Evolutionary conservation across 2,113 vertebrate genomes (phyloP), one percentile per base, ranked within the genome.

Genomic region (Leptobrachium leishanense): DNA sequence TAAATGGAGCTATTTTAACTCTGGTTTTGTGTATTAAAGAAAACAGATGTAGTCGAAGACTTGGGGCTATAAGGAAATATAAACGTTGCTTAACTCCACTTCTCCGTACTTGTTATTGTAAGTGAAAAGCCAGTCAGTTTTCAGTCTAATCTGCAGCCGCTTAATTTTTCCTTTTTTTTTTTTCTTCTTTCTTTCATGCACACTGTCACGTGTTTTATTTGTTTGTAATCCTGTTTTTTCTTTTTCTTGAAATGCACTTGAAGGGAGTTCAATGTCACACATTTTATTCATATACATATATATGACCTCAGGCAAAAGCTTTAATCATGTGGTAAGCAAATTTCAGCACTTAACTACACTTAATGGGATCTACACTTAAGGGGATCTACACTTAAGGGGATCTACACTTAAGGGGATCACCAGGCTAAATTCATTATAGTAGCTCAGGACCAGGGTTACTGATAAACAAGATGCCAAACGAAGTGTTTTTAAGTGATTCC

Each of bases 11-110:
- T 94, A 90, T 94, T 96, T 94, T 96, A 92, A 87, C 90, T 93
- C 90, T 84, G 90, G 87, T 90, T 96, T 94, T 95, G 93, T 96
- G 93, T 95, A 96, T 96, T 94, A 92, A 92, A 94, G 92, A 95
- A 96, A 96, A 95, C 95, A 96, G 95, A 97, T 98, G 96, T 97
- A 96, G 95, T 95, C 94, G 93, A 92, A 92, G 92, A 93, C 92
- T 92, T 86, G 84, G 90, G 94, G 95, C 94, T 86, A 85, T 89
- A 89, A 68, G 89, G 91, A 96, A 97, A 91, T 93, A 89, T 89
- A 91, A 92, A 94, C 89, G 89, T 85, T 95, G 87, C 86, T 92
- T 93, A 91, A 92, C 92, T 91, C 85, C 89, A 87, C 84, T 87
- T 89, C 70, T 50, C 86, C 57, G 70, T 2, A 65, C 81, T 91